phyloP scores from a whole-genome alignment of 2,797 vertebrate species.

The Pangasius sanitwongsei region DNA sequence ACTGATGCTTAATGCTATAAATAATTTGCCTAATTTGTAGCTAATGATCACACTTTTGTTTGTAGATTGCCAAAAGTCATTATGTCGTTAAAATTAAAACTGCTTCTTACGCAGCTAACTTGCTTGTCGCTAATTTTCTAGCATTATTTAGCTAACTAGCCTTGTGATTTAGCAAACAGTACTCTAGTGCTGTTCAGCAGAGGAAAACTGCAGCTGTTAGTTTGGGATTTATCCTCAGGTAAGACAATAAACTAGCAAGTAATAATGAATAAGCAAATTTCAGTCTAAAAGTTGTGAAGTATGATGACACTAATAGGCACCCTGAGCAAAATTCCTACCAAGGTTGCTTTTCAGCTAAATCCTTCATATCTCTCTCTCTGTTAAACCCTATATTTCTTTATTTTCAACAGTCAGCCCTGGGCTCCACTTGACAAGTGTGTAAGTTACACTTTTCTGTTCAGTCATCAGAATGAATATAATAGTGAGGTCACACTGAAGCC shows the following conservation, averaged over 20 bases:
- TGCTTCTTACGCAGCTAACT: background rate
- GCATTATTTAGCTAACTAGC: background rate
- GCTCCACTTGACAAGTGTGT: conserved; percentile 9
- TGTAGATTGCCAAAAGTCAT: background rate
- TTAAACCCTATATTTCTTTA: conserved; percentile 5
- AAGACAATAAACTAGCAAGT: conserved; percentile 1
- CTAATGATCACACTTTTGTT: background rate
- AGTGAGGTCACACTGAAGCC: conserved; percentile 12
- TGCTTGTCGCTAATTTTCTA: background rate
- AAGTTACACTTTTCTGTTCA: conserved; percentile 8
- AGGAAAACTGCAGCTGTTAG: background rate
- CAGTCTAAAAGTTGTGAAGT: conserved; percentile 4
- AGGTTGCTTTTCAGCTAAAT: conserved; percentile 13
- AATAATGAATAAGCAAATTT: conserved; percentile 11
- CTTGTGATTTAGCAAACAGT: background rate
- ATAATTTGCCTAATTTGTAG: background rate
- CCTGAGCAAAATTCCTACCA: background rate
- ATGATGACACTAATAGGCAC: conserved; percentile 8
- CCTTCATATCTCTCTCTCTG: background rate
- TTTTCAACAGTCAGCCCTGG: conserved; percentile 8
- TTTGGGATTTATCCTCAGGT: background rate
- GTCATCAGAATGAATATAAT: conserved; percentile 14
- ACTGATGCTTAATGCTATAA: too few relatives aligned
- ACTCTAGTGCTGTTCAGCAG: background rate
- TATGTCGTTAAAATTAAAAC: background rate